These are phyloP conservation scores for Drosophila yakuba DNA, from an alignment of 1,140 invertebrate genomes.

Conservation along the genomic window DNA sequence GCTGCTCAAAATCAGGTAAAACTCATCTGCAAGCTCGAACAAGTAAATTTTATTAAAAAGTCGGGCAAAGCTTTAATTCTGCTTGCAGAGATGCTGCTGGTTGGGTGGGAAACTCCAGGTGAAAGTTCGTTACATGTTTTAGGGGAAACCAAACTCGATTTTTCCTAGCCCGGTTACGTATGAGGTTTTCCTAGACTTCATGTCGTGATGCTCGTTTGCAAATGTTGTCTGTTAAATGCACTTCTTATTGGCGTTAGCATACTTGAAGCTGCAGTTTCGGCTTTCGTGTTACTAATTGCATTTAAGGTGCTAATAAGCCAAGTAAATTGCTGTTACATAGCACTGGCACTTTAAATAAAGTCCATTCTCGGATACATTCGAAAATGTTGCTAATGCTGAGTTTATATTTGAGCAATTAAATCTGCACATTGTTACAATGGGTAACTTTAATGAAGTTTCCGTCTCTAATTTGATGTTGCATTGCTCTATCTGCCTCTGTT, in stretches of 20 bases:
- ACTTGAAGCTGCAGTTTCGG: too few relatives aligned
- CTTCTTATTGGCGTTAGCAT: not conserved
- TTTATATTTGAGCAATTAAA: slow-evolving; percentile 4
- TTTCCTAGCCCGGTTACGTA: not conserved
- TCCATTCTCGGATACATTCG: too few relatives aligned
- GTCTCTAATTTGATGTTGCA: not conserved
- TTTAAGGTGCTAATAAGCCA: too few relatives aligned
- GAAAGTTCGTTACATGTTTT: slow-evolving; percentile 10
- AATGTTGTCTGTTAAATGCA: not conserved
- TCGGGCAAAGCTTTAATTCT: slow-evolving; percentile 13
- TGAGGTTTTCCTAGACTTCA: not conserved
- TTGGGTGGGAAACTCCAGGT: not conserved
- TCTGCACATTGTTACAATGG: not conserved
- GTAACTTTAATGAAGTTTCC: slow-evolving; percentile 2
- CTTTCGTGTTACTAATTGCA: not conserved
- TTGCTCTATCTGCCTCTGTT: not conserved
- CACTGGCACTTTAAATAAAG: too few relatives aligned
- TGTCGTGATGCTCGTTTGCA: not conserved
- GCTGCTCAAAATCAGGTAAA: slow-evolving; percentile 6
- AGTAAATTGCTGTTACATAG: too few relatives aligned
- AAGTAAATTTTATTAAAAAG: slow-evolving; percentile 26
- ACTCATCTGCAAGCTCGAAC: slow-evolving; percentile 4
- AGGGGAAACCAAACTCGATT: slow-evolving; percentile 10
- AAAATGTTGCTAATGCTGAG: not conserved
- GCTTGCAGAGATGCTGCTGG: slow-evolving; percentile 2